Base-by-base conservation (phyloP, 2,888 invertebrate genomes). In the Gastrophysa polygoni region DNA sequence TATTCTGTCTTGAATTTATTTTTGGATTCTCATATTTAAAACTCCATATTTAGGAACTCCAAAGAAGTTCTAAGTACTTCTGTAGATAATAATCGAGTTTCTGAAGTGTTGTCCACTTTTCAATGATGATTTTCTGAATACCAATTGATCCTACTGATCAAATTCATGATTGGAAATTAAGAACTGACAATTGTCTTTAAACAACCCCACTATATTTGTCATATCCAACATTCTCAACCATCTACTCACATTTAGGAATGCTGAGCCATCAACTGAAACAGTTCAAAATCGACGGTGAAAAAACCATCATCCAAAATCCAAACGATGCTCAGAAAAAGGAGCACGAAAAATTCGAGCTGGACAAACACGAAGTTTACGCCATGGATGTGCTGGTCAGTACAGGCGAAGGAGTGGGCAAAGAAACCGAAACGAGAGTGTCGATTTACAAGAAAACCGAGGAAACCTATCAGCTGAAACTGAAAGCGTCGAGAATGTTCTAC, bases 391-490 rank as follows among this genome's bases (percentile, higher is more conserved):
- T 99, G 62, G 88, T 99, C 64, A 95, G 96, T 76, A 91, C 95
- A 97, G 96, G 72, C 4, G 69, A 69, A 34, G 75, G 77, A 38
- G 75, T 92, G 88, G 95, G 95, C 11, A 90, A 92, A 75, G 96
- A 98, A 83, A 89, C 92, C 83, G 96, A 98, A 74, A 92, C 96
- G 24, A 89, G 97, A 80, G 96, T 98, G 69, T 96, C 98, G 47
- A 94, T 99, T 78, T 99, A 94, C 83, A 98, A 98, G 85, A 98
- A 98, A 86, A 98, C 97, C 66, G 98, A 98, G 74, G 95, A 96
- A 81, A 88, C 93, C 61, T 99, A 99, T 84, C 96, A 95, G 84
- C 85, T 99, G 68, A 99, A 99, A 85, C 84, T 99, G 83, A 99
- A 98, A 83, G 92, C 98, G 46, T 96, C 98, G 11, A 90, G 98